Evolutionary conservation across 2,797 vertebrate genomes (phyloP).

Genomic region (Apogon talboti): DNA sequence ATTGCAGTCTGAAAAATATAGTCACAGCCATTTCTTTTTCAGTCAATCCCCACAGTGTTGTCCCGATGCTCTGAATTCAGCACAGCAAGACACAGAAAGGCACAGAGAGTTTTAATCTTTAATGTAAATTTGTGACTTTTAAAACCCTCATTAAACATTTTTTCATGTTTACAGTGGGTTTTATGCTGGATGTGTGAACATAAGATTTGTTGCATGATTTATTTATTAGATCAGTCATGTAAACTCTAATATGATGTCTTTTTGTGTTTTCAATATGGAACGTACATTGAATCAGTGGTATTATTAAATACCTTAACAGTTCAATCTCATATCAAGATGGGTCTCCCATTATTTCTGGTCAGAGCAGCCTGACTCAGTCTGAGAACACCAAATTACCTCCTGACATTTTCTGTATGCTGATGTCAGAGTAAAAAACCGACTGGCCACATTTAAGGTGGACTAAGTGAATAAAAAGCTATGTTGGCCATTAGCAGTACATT

Average conservation of each 20-base stretch:
- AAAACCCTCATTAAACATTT: too few species aligned
- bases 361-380: not conserved
- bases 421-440: constrained; percentile 4
- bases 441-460: not conserved
- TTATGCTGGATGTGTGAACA: too few species aligned
- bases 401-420: constrained; percentile 8
- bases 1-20: too few species aligned
- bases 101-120: too few species aligned
- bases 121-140: too few species aligned
- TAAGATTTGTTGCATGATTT: too few species aligned
- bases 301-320: constrained; percentile 3
- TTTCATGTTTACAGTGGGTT: too few species aligned
- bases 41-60: too few species aligned
- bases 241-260: not conserved
- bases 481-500: constrained; percentile 2
- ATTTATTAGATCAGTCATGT: not conserved
- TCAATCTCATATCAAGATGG: not conserved
- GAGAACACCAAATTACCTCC: not conserved
- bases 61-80: too few species aligned
- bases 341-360: too few species aligned
- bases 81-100: too few species aligned
- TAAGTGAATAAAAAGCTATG: constrained; percentile 8
- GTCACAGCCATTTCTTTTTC: too few species aligned
- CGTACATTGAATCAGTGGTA: not conserved
- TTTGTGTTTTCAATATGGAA: not conserved